Conservation (phyloP, 2,113 vertebrate genomes). For the Colistium nudipinnis region DNA sequence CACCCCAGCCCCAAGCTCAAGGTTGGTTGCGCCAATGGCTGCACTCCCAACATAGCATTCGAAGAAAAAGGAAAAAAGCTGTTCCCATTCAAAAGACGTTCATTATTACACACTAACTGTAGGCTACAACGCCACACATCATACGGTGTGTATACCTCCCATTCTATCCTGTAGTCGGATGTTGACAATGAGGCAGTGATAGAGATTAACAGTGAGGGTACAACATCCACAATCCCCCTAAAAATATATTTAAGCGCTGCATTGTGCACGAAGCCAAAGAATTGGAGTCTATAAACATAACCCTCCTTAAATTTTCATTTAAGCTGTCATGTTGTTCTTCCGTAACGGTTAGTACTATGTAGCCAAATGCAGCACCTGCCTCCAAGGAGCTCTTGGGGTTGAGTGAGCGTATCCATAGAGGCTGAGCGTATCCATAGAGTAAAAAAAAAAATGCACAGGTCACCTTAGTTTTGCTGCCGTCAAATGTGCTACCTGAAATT, state of each 20-base stretch:
- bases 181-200: slow-evolving; percentile 4
- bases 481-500: background rate
- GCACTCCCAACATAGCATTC: slow-evolving; percentile 32
- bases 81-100: slow-evolving; percentile 33
- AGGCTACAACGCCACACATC: slow-evolving; percentile 24
- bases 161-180: background rate
- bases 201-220: too few species aligned
- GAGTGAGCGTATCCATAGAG: slow-evolving; percentile 12
- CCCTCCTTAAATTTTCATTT: background rate
- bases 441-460: slow-evolving; percentile 26
- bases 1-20: slow-evolving; percentile 59
- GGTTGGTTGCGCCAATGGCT: slow-evolving; percentile 63
- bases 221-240: background rate
- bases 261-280: background rate
- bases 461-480: slow-evolving; percentile 18
- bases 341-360: background rate
- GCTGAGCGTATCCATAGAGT: slow-evolving; percentile 14
- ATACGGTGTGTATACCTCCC: slow-evolving; percentile 11
- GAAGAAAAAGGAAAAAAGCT: slow-evolving; percentile 54
- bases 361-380: slow-evolving; percentile 1
- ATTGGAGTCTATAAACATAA: background rate
- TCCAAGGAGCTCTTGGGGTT: slow-evolving; percentile 22
- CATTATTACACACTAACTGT: slow-evolving; percentile 46
- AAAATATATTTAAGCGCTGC: background rate
- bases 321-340: background rate